A percentile compares a stretch with the other conserved stretches of the same genome.
Evolutionary conservation across 2,797 vertebrate species (phyloP).

Genomic region (Momotus momota): DNA sequence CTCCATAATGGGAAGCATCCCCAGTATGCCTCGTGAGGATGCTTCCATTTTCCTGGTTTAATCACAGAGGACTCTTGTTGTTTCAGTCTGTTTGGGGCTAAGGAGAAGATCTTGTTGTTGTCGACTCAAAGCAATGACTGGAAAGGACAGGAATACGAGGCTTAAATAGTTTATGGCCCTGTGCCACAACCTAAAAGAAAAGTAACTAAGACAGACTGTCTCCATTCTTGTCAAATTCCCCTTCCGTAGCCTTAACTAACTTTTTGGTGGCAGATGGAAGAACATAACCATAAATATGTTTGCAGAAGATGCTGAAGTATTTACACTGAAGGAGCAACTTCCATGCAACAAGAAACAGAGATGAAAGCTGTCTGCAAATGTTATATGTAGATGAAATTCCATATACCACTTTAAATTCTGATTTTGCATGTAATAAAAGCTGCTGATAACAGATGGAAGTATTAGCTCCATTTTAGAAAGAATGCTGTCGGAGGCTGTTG

Average conservation of each 20-base stretch:
- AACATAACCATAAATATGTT: neutral
- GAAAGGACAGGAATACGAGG: neutral
- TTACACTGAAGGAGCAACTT: neutral
- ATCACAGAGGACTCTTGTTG: neutral
- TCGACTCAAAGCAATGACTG: neutral
- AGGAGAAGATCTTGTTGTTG: neutral
- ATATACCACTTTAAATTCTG: neutral
- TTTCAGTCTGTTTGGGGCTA: neutral
- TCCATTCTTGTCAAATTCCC: neutral
- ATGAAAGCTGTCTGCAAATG: neutral
- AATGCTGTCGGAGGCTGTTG: neutral
- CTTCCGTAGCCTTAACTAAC: conserved; percentile 12
- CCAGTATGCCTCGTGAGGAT: neutral
- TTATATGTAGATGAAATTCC: neutral
- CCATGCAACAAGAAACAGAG: neutral
- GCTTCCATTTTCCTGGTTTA: neutral
- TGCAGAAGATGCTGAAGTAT: neutral
- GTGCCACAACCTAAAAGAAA: neutral
- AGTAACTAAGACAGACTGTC: neutral
- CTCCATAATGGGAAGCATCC: neutral
- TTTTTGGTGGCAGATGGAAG: conserved; percentile 29
- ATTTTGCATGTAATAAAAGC: neutral
- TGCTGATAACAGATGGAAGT: neutral
- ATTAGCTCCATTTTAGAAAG: neutral
- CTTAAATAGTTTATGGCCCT: conserved; percentile 1